phyloP scores from a whole-genome alignment of 1,140 invertebrate species.

The Eurosta solidaginis region DNA sequence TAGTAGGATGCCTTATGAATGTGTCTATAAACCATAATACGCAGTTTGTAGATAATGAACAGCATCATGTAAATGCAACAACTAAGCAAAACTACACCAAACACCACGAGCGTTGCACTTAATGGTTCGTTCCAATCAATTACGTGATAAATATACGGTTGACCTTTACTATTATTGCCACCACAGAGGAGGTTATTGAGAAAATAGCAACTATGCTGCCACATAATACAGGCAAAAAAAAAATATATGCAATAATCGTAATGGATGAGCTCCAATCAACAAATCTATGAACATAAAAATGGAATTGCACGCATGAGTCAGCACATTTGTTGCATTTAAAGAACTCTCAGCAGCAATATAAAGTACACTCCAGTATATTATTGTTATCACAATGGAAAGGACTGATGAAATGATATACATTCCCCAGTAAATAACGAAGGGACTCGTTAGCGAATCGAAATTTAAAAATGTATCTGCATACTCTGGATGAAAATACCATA shows the following conservation, averaged over 20 bases:
- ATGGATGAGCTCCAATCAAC: constrained; percentile 70
- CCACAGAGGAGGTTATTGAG: constrained; percentile 70
- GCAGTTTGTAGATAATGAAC: constrained; percentile 51
- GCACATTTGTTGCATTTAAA: constrained; percentile 66
- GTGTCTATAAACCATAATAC: constrained; percentile 42
- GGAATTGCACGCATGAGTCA: constrained; percentile 75
- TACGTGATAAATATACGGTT: constrained; percentile 70
- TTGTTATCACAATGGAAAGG: constrained; percentile 65
- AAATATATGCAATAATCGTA: constrained; percentile 72
- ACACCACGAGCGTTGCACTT: constrained; percentile 61
- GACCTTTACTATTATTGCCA: constrained; percentile 71
- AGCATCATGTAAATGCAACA: constrained; percentile 53
- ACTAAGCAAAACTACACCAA: constrained; percentile 64
- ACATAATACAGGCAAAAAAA: constrained; percentile 68
- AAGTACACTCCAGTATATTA: constrained; percentile 67
- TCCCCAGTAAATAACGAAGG: constrained; percentile 67
- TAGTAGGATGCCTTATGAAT: constrained; percentile 36
- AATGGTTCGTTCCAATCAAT: constrained; percentile 69
- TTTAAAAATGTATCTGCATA: constrained; percentile 51
- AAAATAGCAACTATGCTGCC: constrained; percentile 71
- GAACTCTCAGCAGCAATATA: constrained; percentile 59
- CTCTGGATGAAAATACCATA: constrained; percentile 55
- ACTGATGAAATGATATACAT: constrained; percentile 64
- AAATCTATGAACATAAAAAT: constrained; percentile 76
- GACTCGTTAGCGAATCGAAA: constrained; percentile 45